Base-by-base conservation (phyloP, 2,113 vertebrate genomes). In the Megatriorchis doriae region DNA sequence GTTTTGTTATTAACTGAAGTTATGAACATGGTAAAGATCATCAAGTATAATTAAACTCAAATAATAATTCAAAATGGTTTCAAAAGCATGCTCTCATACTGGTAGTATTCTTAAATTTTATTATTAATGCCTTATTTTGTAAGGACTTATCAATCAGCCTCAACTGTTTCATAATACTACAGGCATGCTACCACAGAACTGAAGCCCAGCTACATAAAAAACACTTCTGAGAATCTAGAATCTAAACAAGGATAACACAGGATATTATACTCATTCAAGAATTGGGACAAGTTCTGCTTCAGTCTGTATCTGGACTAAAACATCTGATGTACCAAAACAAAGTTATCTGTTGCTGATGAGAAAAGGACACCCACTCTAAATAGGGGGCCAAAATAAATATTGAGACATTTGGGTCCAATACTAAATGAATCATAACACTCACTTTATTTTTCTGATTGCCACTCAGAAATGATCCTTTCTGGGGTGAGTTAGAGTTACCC, bases 391-490 rank as follows among this genome's bases (percentile, higher is more conserved):
- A 81, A 94, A 61, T 32, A n/a, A 86, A 52, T 34, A 70, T 9
- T 68, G 38, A 93, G 26, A 66, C 38, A 42, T 56, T 75, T 55
- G 17, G 7, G 22, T 81, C 36, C 6, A 23, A 38, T 58, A 86
- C 34, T 45, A 68, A 93, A 72, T 43, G 3, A 86, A 70, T 68
- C 43, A 4, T 1, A 90, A 88, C 47, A 96, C 97, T 97, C 94
- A 97, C 97, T 97, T 97, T 97, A 43, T 96, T 94, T 93, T 98
- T 99, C 82, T 98, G 98, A 96, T 91, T 96, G 72, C 95, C 94
- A 90, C 91, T 94, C 78, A 93, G 63, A 96, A 91, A 90, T 32
- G 97, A 96, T 93, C 95, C 98, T 92, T 98, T 99, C 48, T 98
- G 97, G 55, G 97, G 97, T 68, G 98, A 98, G 96, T 91, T 97